Evolutionary conservation across 2,113 vertebrate species (phyloP), one percentile per base, ranked within the genome.

Genomic region (Phoxinus phoxinus): DNA sequence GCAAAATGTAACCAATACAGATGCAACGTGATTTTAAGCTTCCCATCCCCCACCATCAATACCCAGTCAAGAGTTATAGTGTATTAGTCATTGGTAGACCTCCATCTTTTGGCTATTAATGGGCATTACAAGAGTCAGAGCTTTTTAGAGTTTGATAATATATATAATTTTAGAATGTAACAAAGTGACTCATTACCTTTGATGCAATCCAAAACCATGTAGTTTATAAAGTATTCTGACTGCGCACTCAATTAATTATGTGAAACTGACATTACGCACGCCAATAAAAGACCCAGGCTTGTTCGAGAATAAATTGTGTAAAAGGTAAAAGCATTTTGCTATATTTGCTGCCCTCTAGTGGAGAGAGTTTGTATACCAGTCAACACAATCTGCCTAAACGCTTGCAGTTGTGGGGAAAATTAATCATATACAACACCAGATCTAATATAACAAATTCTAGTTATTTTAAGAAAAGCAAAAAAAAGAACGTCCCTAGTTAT

Each of bases 311-410:
- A 30, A 44, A 23, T 23, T 0, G 17, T 25, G 17, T 41, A 41
- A 7, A 15, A 35, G 15, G n/a, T n/a, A n/a, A n/a, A n/a, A n/a
- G 7, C 27, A 46, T 56, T 72, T 25, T 59, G 35, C 56, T 58
- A 53, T 23, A 35, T 84, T 44, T 88, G 63, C 56, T 73, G 69
- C 48, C 71, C 35, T 75, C 85, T 84, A 46, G 82, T 69, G 73
- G 48, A 61, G 21, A 23, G 48, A 9, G 59, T 53, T 53, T 51
- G 4, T 78, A 74, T 37, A 53, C 15, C 74, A 58, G 51, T 25
- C 53, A 23, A 9, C 19, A 71, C 41, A 41, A 71, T 37, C 32
- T 11, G 1, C 32, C 8, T 71, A 23, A 69, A 19, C 65, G 32
- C 65, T 37, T 69, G 32, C 65, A 69, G 37, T 35, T 69, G 30